Percentiles rank a stretch among this genome's conserved stretches.
phyloP scores from a whole-genome alignment of 2,797 vertebrate genomes.

The Nyctalus aviator region DNA sequence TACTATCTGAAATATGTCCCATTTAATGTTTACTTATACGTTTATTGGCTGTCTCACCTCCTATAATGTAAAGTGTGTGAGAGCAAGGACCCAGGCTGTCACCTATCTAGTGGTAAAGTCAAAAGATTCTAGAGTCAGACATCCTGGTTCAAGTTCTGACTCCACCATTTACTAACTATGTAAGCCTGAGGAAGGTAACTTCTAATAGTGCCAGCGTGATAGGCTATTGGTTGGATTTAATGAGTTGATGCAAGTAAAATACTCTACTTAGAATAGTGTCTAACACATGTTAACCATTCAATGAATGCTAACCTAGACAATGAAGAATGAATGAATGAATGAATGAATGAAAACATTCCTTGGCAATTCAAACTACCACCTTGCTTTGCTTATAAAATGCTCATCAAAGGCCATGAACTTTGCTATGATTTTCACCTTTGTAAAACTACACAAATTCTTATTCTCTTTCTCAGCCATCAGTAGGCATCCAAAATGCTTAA shows the following conservation, averaged over 20 bases:
- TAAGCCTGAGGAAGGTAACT: conserved; percentile 5
- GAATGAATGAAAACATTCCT: neutral
- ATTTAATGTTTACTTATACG: neutral
- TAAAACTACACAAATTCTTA: neutral
- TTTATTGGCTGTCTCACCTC: neutral
- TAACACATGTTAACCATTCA: neutral
- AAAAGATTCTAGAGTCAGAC: conserved; percentile 39
- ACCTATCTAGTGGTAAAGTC: conserved; percentile 15
- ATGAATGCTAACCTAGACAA: conserved; percentile 39
- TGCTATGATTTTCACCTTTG: neutral
- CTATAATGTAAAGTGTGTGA: neutral
- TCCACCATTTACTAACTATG: neutral
- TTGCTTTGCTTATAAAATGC: neutral
- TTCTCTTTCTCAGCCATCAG: neutral
- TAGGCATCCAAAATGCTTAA: neutral
- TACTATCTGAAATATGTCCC: conserved; percentile 4
- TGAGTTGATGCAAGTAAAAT: conserved; percentile 22
- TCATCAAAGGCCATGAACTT: neutral
- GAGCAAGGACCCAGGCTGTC: neutral
- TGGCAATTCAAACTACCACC: neutral
- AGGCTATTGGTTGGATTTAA: conserved; percentile 44
- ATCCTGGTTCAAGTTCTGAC: neutral
- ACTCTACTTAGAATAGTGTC: conserved; percentile 44
- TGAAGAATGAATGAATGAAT: neutral
- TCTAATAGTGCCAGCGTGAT: conserved; percentile 21